Percentiles rank a stretch among this genome's conserved stretches.
phyloP scores from a whole-genome alignment of 2,113 vertebrate genomes.

The Esox niger region DNA sequence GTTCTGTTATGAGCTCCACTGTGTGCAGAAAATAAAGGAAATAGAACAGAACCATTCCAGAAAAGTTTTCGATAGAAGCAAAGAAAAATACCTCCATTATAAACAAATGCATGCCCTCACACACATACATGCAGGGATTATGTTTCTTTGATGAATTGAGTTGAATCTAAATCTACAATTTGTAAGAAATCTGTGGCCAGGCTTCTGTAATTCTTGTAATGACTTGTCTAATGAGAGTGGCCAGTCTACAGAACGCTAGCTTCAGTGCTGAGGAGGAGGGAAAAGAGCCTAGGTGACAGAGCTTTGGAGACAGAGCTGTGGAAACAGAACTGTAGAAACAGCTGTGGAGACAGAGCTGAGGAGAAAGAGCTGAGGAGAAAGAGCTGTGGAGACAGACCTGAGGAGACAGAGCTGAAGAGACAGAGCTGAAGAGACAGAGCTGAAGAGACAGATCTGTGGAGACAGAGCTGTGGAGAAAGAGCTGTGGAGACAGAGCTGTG shows the following conservation, averaged over 20 bases:
- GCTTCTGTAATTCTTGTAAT: constrained; percentile 64
- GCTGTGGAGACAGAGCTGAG: too few species aligned
- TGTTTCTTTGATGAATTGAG: constrained; percentile 45
- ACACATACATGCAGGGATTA: constrained; percentile 26
- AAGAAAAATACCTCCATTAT: not conserved
- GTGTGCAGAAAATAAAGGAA: constrained; percentile 15
- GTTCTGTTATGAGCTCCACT: constrained; percentile 13
- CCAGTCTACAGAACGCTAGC: constrained; percentile 59
- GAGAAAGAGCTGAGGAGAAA: too few species aligned
- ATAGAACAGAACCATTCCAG: not conserved
- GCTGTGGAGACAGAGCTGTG: too few species aligned
- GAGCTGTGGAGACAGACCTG: too few species aligned
- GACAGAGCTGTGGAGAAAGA: too few species aligned
- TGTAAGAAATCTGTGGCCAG: constrained; percentile 39
- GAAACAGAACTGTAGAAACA: too few species aligned
- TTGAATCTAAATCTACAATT: constrained; percentile 52
- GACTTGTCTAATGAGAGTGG: constrained; percentile 69
- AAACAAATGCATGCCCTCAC: constrained; percentile 2
- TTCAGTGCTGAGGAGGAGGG: constrained; percentile 51
- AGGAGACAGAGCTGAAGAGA: too few species aligned
- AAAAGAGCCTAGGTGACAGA: too few species aligned
- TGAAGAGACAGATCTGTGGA: too few species aligned
- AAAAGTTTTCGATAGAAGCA: not conserved
- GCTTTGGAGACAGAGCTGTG: too few species aligned
- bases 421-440: too few species aligned